These are phyloP conservation scores for Thaumatotibia leucotreta DNA, from an alignment of 1,140 invertebrate genomes.

Conservation along the genomic window DNA sequence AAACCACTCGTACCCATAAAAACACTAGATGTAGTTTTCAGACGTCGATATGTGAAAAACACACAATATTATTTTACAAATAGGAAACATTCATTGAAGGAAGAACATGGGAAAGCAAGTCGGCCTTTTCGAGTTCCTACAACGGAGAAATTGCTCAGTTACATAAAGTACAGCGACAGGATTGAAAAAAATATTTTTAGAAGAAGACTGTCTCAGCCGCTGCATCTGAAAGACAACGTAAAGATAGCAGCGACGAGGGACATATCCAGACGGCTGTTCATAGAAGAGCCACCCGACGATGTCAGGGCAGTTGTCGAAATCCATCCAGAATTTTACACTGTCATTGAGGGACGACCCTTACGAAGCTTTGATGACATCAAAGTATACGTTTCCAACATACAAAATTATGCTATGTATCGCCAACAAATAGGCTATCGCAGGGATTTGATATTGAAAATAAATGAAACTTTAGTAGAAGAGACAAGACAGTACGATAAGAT, in stretches of 20 bases:
- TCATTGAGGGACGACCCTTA: conserved; percentile 77
- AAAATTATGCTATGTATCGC: conserved; percentile 75
- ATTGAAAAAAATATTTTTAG: conserved; percentile 46
- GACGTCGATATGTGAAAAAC: conserved; percentile 59
- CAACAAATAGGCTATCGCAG: conserved; percentile 78
- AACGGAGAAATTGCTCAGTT: conserved; percentile 65
- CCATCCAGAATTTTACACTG: conserved; percentile 80
- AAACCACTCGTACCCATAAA: conserved; percentile 65
- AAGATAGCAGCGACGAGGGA: conserved; percentile 59
- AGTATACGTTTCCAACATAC: conserved; percentile 77
- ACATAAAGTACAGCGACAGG: conserved; percentile 65
- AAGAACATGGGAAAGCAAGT: conserved; percentile 24
- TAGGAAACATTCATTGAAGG: conserved; percentile 45
- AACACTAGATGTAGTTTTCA: conserved; percentile 62
- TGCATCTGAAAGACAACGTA: conserved; percentile 60
- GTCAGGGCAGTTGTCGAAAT: conserved; percentile 77
- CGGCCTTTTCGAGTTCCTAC: conserved; percentile 48
- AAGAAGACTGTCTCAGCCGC: conserved; percentile 45
- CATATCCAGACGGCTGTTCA: conserved; percentile 60
- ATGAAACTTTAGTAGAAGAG: conserved; percentile 78
- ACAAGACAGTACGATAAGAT: conserved; percentile 73
- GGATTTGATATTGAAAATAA: conserved; percentile 79
- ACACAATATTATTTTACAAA: conserved; percentile 66
- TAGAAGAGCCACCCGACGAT: conserved; percentile 59
- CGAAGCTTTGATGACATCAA: conserved; percentile 77